Evolutionary conservation across 2,888 invertebrate species (phyloP).

Genomic region (Cecidostiba fungosa): DNA sequence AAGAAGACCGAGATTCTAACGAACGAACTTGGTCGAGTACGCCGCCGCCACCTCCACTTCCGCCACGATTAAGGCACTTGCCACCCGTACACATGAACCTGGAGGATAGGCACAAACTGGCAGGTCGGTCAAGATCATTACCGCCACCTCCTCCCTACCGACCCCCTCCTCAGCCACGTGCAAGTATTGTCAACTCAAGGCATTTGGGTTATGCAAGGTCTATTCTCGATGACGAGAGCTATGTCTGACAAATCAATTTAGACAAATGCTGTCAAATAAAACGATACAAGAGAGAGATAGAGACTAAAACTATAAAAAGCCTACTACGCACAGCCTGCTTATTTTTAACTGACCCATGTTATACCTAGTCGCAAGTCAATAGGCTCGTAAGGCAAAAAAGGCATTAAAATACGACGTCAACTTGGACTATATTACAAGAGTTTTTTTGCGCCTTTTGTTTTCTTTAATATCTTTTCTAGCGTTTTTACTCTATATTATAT

Average conservation of each 20-base stretch:
- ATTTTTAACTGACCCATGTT: constrained; percentile 57
- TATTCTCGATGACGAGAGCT: constrained; percentile 78
- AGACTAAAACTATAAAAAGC: constrained; percentile 55
- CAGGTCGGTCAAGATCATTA: constrained; percentile 77
- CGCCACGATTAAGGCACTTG: constrained; percentile 84
- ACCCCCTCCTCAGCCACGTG: constrained; percentile 78
- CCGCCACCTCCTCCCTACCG: constrained; percentile 78
- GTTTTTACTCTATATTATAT: not conserved
- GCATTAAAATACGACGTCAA: constrained; percentile 43
- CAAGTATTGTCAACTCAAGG: constrained; percentile 72
- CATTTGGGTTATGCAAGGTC: constrained; percentile 77
- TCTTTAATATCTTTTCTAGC: not conserved
- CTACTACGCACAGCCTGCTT: constrained; percentile 53
- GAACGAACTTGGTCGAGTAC: constrained; percentile 79
- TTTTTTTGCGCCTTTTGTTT: constrained; percentile 42
- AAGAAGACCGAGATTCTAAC: constrained; percentile 75
- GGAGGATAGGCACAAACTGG: constrained; percentile 81
- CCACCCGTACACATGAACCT: constrained; percentile 85
- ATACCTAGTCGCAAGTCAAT: constrained; percentile 62
- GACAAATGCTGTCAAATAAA: constrained; percentile 42
- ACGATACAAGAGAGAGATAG: constrained; percentile 56
- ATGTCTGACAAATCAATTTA: constrained; percentile 71
- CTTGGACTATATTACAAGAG: constrained; percentile 46
- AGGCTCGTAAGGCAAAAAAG: constrained; percentile 47
- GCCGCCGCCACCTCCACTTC: constrained; percentile 84